Evolutionary conservation across 2,888 invertebrate genomes (phyloP), one percentile per base, ranked within the genome.

Genomic region (Agrilus biguttatus): DNA sequence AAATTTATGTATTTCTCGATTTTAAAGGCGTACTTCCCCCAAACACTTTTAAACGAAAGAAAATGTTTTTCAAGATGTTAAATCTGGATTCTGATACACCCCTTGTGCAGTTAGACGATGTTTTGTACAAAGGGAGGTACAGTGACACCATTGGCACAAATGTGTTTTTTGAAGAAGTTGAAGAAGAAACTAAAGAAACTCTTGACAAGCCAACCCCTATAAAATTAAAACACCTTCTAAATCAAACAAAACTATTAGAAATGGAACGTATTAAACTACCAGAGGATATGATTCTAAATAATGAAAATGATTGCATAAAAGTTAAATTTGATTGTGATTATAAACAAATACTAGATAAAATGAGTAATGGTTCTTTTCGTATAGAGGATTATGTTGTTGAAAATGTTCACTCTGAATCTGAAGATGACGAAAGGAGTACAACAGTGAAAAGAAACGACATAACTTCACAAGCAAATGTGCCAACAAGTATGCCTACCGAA

Each of bases 111-210:
- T 63, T 63, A 49, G 39, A 19, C 39, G 7, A 33, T 28, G 37
- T n/a, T 14, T 63, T 62, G 48, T 67, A 69, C 63, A 54, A 60
- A 77, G 86, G 85, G 14, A 72, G 72, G 40, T 83, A 77, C 62
- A 77, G 78, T 55, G 74, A 77, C 57, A 70, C 77, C 8, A 60
- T 80, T 46, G 86, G 85, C 14, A 85, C 85, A 13, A 77, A 78
- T 50, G 67, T 86, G 59, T 81, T 84, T 58, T 84, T 86, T 58
- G 76, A 79, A 57, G 76, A 77, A 53, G 73, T 77, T 47, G 63
- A 70, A 28, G 62, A 71, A 34, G 66, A 70, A 14, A 42, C 47
- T 12, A 41, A 41, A 28, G 40, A 39, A 12, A 45, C 40, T 8
- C 59, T 59, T 39, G 52, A 53, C 40, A 51, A 42, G 46, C 77